Evolutionary conservation across 2,113 vertebrate species (phyloP), one percentile per base, ranked within the genome.

Genomic region (Cinclus cinclus): DNA sequence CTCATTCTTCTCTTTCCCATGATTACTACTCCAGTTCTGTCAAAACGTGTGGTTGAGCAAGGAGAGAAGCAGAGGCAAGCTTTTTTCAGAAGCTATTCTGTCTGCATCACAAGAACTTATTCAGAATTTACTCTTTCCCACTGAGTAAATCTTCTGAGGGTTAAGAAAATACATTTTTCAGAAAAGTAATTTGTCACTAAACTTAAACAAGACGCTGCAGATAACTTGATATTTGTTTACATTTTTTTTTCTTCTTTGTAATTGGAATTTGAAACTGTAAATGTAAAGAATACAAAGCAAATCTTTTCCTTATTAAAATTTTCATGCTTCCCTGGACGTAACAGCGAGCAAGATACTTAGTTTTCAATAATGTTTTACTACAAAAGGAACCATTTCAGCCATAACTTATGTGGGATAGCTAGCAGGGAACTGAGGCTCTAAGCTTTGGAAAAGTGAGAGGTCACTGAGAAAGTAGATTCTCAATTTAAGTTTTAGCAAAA

Each of bases 291-390:
- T 62, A 75, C 49, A 96, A 96, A 96, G 90, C 75, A 96, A 97
- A 96, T 94, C 75, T 89, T 95, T 96, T 94, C 81, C 90, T 92
- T 96, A 97, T 93, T 97, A 94, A 56, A 96, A 64, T 94, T 96
- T 96, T 95, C 96, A 97, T 92, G 94, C 96, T 90, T 97, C 91
- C 79, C 22, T 97, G 89, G 86, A 80, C 82, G 94, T 92, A 97
- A 95, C 64, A 96, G 86, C 89, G 93, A 90, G 74, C 52, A 92
- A 96, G 71, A 59, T 41, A 95, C 50, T 92, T 41, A 64, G 77
- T 92, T 97, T 96, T 93, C 82, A 96, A 96, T 60, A 93, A 89
- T 84, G 83, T 94, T 97, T 86, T 90, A 80, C 56, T 80, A 67
- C 65, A 74, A 84, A 94, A 88, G 59, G 74, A 91, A 93, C 60